Evolutionary conservation across 2,797 vertebrate species (phyloP).

Genomic region (Tokudaia tokunoshimensis): DNA sequence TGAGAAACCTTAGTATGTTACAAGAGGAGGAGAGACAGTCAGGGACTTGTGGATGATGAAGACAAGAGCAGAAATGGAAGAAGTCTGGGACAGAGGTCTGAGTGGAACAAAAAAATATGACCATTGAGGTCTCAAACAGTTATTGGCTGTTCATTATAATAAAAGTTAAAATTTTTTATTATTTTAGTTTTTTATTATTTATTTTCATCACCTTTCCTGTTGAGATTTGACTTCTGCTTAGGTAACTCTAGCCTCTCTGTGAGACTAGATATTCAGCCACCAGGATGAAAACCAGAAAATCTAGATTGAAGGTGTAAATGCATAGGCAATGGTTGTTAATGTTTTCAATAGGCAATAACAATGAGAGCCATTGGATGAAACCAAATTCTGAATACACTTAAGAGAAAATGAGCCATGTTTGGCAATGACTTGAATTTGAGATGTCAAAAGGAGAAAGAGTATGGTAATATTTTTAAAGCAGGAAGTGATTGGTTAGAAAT

Average conservation of each 20-base stretch:
- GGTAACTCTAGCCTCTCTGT: not conserved
- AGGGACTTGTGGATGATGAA: not conserved
- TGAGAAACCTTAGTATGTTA: not conserved
- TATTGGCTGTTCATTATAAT: not conserved
- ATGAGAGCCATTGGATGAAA: not conserved
- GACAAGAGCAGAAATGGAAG: not conserved
- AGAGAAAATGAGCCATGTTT: not conserved
- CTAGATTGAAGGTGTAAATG: not conserved
- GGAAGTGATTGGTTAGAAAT: not conserved
- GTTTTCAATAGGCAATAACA: not conserved
- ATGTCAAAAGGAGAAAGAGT: not conserved
- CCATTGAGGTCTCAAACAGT: not conserved
- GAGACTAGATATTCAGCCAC: not conserved
- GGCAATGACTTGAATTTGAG: not conserved
- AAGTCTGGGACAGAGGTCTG: fast-evolving
- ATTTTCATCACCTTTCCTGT: not conserved
- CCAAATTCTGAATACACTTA: not conserved
- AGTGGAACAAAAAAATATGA: no score
- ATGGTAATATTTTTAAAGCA: not conserved
- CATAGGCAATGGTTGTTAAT: not conserved
- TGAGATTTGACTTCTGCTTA: not conserved
- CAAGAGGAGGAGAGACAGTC: not conserved
- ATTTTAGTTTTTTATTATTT: not conserved
- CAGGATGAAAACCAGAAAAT: not conserved
- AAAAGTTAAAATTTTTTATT: not conserved